Conservation (phyloP, 2,888 invertebrate species). For the Heteromurus nitidus region DNA sequence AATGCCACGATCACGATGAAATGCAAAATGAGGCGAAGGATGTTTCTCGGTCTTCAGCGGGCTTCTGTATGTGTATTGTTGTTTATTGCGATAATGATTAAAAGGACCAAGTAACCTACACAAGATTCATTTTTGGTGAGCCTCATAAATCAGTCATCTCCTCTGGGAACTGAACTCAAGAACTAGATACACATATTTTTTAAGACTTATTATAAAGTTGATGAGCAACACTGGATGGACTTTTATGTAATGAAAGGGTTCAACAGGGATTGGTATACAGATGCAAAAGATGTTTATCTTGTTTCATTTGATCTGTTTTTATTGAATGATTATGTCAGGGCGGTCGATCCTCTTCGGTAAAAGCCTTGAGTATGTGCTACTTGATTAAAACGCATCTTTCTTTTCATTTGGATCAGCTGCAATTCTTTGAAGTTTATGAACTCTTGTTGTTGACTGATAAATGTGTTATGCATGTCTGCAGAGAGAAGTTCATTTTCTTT, state of each 20-base stretch:
- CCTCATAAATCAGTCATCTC: slow-evolving; percentile 30
- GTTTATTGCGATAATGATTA: slow-evolving; percentile 16
- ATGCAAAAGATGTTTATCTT: slow-evolving; percentile 25
- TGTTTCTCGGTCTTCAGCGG: too few relatives aligned
- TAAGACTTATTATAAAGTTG: slow-evolving; percentile 35
- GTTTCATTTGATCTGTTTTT: slow-evolving; percentile 59
- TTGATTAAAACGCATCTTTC: slow-evolving; percentile 38
- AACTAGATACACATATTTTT: slow-evolving; percentile 42
- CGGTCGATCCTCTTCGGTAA: slow-evolving; percentile 15
- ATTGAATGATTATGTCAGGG: slow-evolving; percentile 55
- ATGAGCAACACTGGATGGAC: slow-evolving; percentile 46
- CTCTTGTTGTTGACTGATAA: neutral
- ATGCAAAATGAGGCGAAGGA: too few relatives aligned
- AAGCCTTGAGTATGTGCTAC: too few relatives aligned
- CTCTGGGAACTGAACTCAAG: slow-evolving; percentile 26
- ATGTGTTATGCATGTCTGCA: too few relatives aligned
- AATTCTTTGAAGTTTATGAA: neutral
- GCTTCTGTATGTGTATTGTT: too few relatives aligned
- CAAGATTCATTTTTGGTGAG: too few relatives aligned
- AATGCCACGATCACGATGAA: too few relatives aligned
- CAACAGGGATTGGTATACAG: neutral
- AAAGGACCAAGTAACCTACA: slow-evolving; percentile 57
- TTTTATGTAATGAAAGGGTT: neutral
- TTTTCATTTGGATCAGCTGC: neutral
- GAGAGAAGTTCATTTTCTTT: too few relatives aligned